These are phyloP conservation scores for Asteroscopus sphinx DNA, from an alignment of 2,888 invertebrate genomes.

Conservation along the genomic window DNA sequence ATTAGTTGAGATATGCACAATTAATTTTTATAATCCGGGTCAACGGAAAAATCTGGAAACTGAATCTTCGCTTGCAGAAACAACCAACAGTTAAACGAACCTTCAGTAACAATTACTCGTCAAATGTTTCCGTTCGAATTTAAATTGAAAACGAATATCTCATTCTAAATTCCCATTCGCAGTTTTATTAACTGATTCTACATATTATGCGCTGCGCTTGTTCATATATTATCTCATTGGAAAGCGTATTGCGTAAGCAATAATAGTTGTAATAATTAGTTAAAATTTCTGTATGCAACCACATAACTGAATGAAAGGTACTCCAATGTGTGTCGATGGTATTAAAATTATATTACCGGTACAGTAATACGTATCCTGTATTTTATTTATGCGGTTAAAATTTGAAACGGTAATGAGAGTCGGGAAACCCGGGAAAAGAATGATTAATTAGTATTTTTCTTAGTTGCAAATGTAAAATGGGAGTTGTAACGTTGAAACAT, in stretches of 20 bases:
- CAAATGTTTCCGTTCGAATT: constrained; percentile 13
- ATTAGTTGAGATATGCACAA: too few species aligned
- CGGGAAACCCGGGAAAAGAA: not conserved
- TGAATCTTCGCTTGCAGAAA: not conserved
- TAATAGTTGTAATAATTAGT: too few species aligned
- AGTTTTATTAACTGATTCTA: constrained; percentile 3
- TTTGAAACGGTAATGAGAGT: constrained; percentile 4
- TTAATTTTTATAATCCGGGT: too few species aligned
- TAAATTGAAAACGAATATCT: constrained; percentile 18
- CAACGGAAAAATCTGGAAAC: too few species aligned
- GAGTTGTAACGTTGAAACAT: not conserved
- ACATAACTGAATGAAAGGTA: constrained; percentile 2
- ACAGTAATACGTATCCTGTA: not conserved
- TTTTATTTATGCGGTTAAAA: not conserved
- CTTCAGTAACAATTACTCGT: not conserved
- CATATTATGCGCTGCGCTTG: constrained; percentile 4
- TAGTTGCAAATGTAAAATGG: not conserved
- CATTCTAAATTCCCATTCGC: constrained; percentile 13
- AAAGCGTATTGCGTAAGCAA: constrained; percentile 7
- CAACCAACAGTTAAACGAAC: not conserved
- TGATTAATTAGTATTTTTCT: constrained; percentile 16
- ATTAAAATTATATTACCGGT: not conserved
- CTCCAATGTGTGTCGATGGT: not conserved
- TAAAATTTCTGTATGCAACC: constrained; percentile 5
- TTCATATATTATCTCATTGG: constrained; percentile 16